A percentile compares a stretch with the other conserved stretches of the same genome.
Conservation (phyloP, 2,888 invertebrate species). For the Melieria omissa region DNA sequence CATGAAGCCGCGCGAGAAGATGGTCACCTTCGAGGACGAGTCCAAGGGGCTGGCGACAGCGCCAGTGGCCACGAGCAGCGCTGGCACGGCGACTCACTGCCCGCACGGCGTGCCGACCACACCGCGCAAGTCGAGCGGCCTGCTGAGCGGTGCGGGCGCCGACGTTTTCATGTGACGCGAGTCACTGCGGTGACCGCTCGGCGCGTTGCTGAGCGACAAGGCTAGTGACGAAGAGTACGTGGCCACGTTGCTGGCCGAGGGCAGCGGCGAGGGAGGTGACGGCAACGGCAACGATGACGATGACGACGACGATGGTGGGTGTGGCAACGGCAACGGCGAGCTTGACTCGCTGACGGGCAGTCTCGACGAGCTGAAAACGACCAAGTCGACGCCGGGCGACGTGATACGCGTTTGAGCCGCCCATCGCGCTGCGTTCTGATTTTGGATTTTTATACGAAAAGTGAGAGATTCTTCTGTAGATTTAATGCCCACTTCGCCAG, state of each 20-base stretch:
- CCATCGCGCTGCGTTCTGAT: neutral
- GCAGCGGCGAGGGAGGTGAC: constrained; percentile 25
- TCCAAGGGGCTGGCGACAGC: constrained; percentile 52
- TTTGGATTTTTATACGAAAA: constrained; percentile 16
- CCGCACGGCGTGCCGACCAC: constrained; percentile 67
- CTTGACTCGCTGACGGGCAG: constrained; percentile 49
- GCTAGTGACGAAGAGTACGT: constrained; percentile 42
- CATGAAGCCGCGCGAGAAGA: constrained; percentile 76
- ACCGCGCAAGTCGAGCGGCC: constrained; percentile 58
- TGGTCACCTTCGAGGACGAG: constrained; percentile 86
- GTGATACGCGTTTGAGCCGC: constrained; percentile 63
- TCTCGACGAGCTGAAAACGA: constrained; percentile 58
- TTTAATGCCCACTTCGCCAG: too few species aligned
- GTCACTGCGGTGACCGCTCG: constrained; percentile 58
- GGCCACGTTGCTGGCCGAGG: constrained; percentile 36
- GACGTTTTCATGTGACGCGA: constrained; percentile 86
- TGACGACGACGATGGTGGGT: constrained; percentile 28
- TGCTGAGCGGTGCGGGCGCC: constrained; percentile 68
- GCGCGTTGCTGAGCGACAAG: constrained; percentile 44
- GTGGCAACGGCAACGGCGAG: constrained; percentile 28
- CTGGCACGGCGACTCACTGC: constrained; percentile 55
- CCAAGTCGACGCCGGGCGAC: constrained; percentile 63
- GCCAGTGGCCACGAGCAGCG: constrained; percentile 42
- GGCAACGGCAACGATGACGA: constrained; percentile 19
- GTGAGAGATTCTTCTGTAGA: too few species aligned